These are phyloP conservation scores for Gallirallus australis DNA, from an alignment of 2,797 vertebrate genomes.

Conservation along the genomic window DNA sequence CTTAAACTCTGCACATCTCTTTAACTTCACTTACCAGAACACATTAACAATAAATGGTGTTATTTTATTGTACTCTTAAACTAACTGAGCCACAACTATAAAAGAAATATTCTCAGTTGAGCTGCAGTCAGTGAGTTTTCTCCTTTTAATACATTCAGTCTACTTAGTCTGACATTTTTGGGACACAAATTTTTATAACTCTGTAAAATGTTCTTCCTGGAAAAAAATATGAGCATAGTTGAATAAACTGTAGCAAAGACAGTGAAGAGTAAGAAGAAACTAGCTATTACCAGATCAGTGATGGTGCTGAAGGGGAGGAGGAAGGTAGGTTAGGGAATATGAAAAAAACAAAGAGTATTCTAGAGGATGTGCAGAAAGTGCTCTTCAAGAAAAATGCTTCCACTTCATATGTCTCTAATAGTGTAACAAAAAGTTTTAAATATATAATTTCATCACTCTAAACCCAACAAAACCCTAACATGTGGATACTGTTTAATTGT, in stretches of 20 bases:
- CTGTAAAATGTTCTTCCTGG: background rate
- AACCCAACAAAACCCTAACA: background rate
- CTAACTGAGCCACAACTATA: background rate
- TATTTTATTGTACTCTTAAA: background rate
- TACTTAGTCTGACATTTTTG: background rate
- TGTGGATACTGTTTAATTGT: background rate
- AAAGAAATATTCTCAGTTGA: background rate
- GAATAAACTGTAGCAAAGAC: background rate
- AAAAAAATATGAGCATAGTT: fast-evolving
- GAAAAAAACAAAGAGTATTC: background rate
- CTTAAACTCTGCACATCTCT: background rate
- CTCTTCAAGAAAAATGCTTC: background rate
- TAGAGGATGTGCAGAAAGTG: background rate
- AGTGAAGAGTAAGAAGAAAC: background rate
- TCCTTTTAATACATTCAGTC: background rate
- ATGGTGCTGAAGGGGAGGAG: background rate
- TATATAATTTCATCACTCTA: background rate
- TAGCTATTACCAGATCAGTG: background rate
- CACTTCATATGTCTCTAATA: background rate
- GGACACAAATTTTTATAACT: background rate
- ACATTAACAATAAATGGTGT: background rate
- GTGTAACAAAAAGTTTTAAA: background rate
- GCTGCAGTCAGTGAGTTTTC: background rate
- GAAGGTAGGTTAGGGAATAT: background rate
- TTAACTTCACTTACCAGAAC: background rate